Evolutionary conservation across 1,140 invertebrate genomes (phyloP), one percentile per base, ranked within the genome.

Genomic region (Galendromus occidentalis): DNA sequence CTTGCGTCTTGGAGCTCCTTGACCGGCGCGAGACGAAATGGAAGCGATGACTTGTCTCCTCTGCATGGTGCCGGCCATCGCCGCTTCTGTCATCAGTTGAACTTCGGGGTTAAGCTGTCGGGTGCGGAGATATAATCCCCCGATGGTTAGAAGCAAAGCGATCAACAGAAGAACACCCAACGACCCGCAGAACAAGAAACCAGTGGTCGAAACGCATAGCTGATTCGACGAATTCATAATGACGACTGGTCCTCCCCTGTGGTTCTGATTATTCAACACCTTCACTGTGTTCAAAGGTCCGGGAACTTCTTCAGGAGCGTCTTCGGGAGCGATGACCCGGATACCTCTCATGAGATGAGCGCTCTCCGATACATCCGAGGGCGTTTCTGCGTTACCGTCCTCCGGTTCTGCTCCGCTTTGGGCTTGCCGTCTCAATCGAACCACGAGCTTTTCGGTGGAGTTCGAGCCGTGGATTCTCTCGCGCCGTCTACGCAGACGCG

Each of bases 41-140:
- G 51, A 59, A 59, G 51, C 51, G 33, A 59, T 59, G 51, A 59
- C 51, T 17, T 59, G 51, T 25, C 51, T 59, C 51, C 51, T 25
- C 22, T 59, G 51, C 22, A 59, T 59, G 14, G 51, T 59, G 14
- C 51, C 51, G 9, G 51, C 51, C 51, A 59, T 59, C 1, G 51
- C 51, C 2, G 51, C 51, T 33, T 59, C 51, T 25, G 25, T 59
- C 51, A 59, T 33, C 22, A 59, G 51, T 25, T 59, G 51, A 59
- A 59, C 51, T 14, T 59, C 51, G 14, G 51, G 51, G 22, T 59
- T 33, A 14, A 59, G 51, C 33, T 59, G 51, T 25, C 51, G 51
- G 25, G 33, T 59, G 14, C 51, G 51, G 25, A 59, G 33, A 22
- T 59, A 59, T 14, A 59, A 25, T 29, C 51, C 51, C 2, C 25